phyloP scores from a whole-genome alignment of 37 sponge, comb jelly and placozoan species.

The Tethya wilhelma region DNA sequence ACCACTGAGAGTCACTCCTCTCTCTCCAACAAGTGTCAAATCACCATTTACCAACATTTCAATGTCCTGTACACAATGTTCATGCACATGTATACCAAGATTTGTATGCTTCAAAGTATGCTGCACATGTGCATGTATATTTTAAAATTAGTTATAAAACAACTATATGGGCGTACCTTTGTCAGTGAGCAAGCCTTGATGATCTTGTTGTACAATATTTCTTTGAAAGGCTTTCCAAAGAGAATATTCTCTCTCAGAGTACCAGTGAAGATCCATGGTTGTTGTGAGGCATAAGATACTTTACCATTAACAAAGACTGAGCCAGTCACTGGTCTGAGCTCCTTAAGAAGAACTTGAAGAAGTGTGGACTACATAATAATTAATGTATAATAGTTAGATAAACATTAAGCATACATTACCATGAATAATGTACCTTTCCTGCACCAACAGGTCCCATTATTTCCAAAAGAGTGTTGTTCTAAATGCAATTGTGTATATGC shows the following conservation, averaged over 20 bases:
- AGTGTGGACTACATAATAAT: conserved; percentile 51
- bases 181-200: conserved; percentile 68
- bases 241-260: conserved; percentile 80
- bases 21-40: conserved; percentile 84
- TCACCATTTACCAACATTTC: conserved; percentile 74
- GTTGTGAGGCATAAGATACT: conserved; percentile 68
- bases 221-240: conserved; percentile 52
- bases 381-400: too few relatives aligned
- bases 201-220: conserved; percentile 49
- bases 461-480: conserved; percentile 46
- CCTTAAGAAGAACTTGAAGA: conserved; percentile 68
- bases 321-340: conserved; percentile 53
- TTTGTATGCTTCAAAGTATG: too few relatives aligned
- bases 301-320: conserved; percentile 40
- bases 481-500: too few relatives aligned
- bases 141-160: too few relatives aligned
- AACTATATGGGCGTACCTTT: too few relatives aligned
- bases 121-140: too few relatives aligned
- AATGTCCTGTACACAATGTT: conserved; percentile 67
- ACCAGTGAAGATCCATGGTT: conserved; percentile 80
- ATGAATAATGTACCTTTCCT: conserved; percentile 58
- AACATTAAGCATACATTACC: too few relatives aligned
- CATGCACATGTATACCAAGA: too few relatives aligned
- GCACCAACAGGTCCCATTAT: conserved; percentile 77
- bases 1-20: conserved; percentile 94